Conservation (phyloP, 2,888 invertebrate genomes). For the Nephrotoma guestfalica region DNA sequence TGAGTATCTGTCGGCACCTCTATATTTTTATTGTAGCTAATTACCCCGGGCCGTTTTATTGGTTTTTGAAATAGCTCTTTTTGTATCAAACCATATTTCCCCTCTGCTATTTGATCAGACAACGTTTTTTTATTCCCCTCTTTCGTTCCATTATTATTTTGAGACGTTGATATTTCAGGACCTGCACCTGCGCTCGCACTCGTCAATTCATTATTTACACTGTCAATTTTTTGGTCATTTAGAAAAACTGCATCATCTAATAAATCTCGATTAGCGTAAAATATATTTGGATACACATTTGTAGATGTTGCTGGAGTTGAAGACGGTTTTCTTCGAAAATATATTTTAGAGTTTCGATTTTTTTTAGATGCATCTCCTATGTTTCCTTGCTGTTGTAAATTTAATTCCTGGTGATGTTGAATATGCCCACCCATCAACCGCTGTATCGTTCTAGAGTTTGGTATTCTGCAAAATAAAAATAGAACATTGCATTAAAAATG, state of each 20-base stretch:
- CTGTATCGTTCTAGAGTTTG: conserved; percentile 38
- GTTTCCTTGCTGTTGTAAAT: neutral
- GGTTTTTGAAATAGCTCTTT: conserved; percentile 61
- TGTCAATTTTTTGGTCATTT: conserved; percentile 27
- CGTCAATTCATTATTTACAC: conserved; percentile 52
- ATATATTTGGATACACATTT: conserved; percentile 7
- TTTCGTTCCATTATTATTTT: conserved; percentile 20
- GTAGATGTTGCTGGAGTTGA: neutral
- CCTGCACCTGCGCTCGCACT: conserved; percentile 56
- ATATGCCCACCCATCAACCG: conserved; percentile 56
- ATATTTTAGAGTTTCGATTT: conserved; percentile 13
- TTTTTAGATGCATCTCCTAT: conserved; percentile 13
- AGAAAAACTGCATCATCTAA: conserved; percentile 25
- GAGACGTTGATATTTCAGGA: conserved; percentile 34
- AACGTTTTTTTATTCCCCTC: conserved; percentile 72
- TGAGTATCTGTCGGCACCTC: conserved; percentile 70
- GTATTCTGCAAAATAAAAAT: neutral
- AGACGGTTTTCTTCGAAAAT: conserved; percentile 16
- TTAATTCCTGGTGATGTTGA: conserved; percentile 21
- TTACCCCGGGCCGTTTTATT: conserved; percentile 61
- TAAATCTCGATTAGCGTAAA: conserved; percentile 13
- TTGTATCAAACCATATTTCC: conserved; percentile 79
- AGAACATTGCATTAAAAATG: neutral
- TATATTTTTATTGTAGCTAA: conserved; percentile 66
- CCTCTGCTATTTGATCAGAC: conserved; percentile 80